phyloP scores from a whole-genome alignment of 2,797 vertebrate genomes.

The Microctenopoma steveboyesi region DNA sequence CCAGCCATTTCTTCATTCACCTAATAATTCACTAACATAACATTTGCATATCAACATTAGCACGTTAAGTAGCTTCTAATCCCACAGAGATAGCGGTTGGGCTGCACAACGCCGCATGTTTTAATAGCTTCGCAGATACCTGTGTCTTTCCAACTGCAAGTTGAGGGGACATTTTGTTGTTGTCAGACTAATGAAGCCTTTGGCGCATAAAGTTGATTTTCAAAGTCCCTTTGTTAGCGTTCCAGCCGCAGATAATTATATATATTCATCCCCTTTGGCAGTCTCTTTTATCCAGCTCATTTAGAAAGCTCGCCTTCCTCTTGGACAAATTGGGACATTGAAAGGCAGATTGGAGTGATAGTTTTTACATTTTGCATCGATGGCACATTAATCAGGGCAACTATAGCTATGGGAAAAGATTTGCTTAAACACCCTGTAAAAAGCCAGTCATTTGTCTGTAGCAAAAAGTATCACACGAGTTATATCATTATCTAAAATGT shows the following conservation, averaged over 20 bases:
- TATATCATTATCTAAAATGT: conserved; percentile 41
- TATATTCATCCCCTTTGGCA: conserved; percentile 78
- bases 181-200: conserved; percentile 73
- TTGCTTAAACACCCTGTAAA: conserved; percentile 40
- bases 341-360: conserved; percentile 75
- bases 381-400: conserved; percentile 69
- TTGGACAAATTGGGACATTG: conserved; percentile 76
- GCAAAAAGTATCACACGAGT: conserved; percentile 44
- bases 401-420: conserved; percentile 55
- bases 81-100: conserved; percentile 58
- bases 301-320: conserved; percentile 72
- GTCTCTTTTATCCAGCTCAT: conserved; percentile 76
- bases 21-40: conserved; percentile 71
- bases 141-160: conserved; percentile 50
- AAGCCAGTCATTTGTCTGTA: conserved; percentile 36
- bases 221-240: conserved; percentile 72
- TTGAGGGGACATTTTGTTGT: conserved; percentile 66
- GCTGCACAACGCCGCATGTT: conserved; percentile 35
- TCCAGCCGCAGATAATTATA: conserved; percentile 78
- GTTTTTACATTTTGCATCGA: conserved; percentile 73
- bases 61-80: conserved; percentile 69
- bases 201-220: conserved; percentile 72
- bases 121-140: conserved; percentile 69
- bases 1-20: conserved; percentile 66
- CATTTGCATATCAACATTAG: conserved; percentile 71